These are phyloP conservation scores for Drosophila littoralis DNA, from an alignment of 1,140 invertebrate genomes.

Conservation along the genomic window DNA sequence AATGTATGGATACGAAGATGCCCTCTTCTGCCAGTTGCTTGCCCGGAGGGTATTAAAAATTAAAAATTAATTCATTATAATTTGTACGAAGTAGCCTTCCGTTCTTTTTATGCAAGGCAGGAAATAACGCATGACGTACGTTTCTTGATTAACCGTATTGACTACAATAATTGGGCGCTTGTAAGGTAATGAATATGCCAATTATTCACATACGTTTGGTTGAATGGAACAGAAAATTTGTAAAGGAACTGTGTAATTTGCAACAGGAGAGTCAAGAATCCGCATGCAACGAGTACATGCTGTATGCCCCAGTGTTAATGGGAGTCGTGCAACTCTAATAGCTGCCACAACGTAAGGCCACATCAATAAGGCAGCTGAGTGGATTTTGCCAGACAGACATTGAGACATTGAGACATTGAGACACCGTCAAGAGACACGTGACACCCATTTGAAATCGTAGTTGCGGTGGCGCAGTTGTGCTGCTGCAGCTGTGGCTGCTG, in stretches of 20 bases:
- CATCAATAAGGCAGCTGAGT: conserved; percentile 34
- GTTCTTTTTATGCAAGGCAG: neutral
- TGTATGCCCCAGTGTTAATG: neutral
- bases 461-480: neutral
- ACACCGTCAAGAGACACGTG: conserved; percentile 35
- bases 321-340: conserved; percentile 20
- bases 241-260: neutral
- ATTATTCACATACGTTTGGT: conserved; percentile 18
- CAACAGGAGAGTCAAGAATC: conserved; percentile 5
- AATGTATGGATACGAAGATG: neutral
- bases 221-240: neutral
- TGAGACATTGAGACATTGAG: conserved; percentile 38
- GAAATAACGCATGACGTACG: neutral
- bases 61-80: neutral
- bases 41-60: too few relatives aligned
- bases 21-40: neutral
- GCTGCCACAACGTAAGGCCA: conserved; percentile 13
- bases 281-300: neutral
- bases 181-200: conserved; percentile 27
- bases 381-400: conserved; percentile 5
- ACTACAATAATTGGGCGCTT: conserved; percentile 26
- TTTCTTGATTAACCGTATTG: conserved; percentile 42
- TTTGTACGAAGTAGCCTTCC: neutral
- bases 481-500: conserved; percentile 13
- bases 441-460: conserved; percentile 46